phyloP scores from a whole-genome alignment of 2,888 invertebrate species.

The Nephrotoma guestfalica region DNA sequence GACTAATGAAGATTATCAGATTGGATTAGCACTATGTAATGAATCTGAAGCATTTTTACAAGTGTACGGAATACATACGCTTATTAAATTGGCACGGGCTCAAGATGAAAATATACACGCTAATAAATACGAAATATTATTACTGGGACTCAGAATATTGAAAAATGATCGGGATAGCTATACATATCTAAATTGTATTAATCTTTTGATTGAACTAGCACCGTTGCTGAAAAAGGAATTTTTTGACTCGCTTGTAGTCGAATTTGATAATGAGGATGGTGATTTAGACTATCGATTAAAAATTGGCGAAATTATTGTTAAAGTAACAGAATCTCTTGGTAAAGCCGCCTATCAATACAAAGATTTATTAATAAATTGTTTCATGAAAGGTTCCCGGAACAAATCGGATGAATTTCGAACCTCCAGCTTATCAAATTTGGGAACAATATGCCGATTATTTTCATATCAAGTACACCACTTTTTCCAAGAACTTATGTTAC shows the following conservation, averaged over 20 bases:
- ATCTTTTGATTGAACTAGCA: slow-evolving; percentile 23
- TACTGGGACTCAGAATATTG: slow-evolving; percentile 23
- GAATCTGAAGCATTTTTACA: slow-evolving; percentile 24
- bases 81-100: slow-evolving; percentile 22
- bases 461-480: slow-evolving; percentile 28
- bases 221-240: slow-evolving; percentile 25
- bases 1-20: slow-evolving; percentile 9
- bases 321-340: slow-evolving; percentile 26
- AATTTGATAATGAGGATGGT: slow-evolving; percentile 23
- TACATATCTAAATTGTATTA: slow-evolving; percentile 28
- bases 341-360: slow-evolving; percentile 27
- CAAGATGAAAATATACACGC: slow-evolving; percentile 20
- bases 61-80: slow-evolving; percentile 26
- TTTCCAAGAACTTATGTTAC: slow-evolving; percentile 24
- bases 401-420: slow-evolving; percentile 24
- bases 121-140: slow-evolving; percentile 25
- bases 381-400: slow-evolving; percentile 24
- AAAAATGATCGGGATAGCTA: slow-evolving; percentile 26
- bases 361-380: slow-evolving; percentile 24
- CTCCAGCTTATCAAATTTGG: slow-evolving; percentile 28
- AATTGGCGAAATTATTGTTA: slow-evolving; percentile 28
- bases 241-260: slow-evolving; percentile 25
- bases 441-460: slow-evolving; percentile 25
- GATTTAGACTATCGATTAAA: slow-evolving; percentile 25
- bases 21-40: slow-evolving; percentile 22